A percentile compares a stretch with the other conserved stretches of the same genome.
These are phyloP conservation scores for Labeo catla DNA, from an alignment of 2,113 vertebrate genomes.

Conservation along the genomic window DNA sequence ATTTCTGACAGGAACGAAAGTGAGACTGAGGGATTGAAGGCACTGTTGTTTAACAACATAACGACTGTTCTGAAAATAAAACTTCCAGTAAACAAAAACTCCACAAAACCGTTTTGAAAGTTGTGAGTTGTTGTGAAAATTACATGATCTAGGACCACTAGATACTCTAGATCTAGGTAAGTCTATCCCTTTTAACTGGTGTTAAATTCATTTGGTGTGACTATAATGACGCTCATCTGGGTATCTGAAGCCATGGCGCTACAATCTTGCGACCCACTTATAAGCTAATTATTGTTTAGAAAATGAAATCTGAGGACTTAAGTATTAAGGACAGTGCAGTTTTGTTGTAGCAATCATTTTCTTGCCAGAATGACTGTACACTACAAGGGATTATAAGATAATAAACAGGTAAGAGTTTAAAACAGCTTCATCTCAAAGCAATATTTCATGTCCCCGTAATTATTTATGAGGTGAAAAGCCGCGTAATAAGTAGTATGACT, in stretches of 20 bases:
- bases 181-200: background rate
- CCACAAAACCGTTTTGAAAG: too few relatives aligned
- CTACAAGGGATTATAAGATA: background rate
- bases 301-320: background rate
- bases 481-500: background rate
- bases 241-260: background rate
- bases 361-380: background rate
- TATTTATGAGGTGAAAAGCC: background rate
- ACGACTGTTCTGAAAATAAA: too few relatives aligned
- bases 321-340: background rate
- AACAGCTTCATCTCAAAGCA: conserved; percentile 63
- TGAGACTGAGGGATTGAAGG: too few relatives aligned
- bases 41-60: too few relatives aligned
- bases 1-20: too few relatives aligned
- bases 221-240: background rate
- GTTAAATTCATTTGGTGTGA: too few relatives aligned
- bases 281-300: background rate
- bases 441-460: conserved; percentile 49
- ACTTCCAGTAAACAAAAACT: too few relatives aligned
- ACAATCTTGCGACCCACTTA: too few relatives aligned
- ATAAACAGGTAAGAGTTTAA: background rate
- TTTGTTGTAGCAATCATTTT: background rate
- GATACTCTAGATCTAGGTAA: too few relatives aligned
- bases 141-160: too few relatives aligned
- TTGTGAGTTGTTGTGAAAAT: too few relatives aligned